Evolutionary conservation across 1,140 invertebrate species (phyloP), one percentile per base, ranked within the genome.

Genomic region (Caenorhabditis briggsae): DNA sequence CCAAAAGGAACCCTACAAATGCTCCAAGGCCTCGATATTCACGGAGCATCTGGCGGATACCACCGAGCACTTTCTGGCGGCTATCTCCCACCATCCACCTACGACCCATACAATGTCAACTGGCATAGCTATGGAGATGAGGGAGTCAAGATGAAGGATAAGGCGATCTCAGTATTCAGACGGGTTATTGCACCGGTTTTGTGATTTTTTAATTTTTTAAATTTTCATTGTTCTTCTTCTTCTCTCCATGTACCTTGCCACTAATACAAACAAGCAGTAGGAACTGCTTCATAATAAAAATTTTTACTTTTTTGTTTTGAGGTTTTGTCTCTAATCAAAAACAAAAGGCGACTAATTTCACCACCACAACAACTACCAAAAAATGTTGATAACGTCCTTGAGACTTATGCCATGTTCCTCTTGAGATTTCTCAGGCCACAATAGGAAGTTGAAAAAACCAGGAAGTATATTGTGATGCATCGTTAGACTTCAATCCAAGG

Each of bases 51-150:
- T n/a, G 84, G 84, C 25, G 84, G 84, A 12, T 85, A 85, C 18
- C 84, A 85, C 43, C 46, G 84, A 70, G 46, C 84, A 41, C 23
- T 85, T 12, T 64, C 61, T 16, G 84, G 84, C 25, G 84, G 84
- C 25, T 85, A 85, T 23, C 48, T 85, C 18, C 61, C 61, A n/a
- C 84, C 84, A 41, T 11, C 61, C 6, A 58, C 61, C 0, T 85
- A 85, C n/a, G 84, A 85, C 48, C 84, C 84, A 9, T 74, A 58
- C 20, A 85, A 85, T 46, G 84, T 85, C 16, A 64, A 85, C 23
- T 85, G 84, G 84, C 65, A 85, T 20, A 85, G 84, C 53, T 85
- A 85, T 65, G 46, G 61, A 12, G 84, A 85, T 56, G 84, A 85
- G 33, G 84, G 84, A 20, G 70, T 78, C 46, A 53, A 78, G 25